Percentiles rank a stretch among this genome's conserved stretches.
These are phyloP conservation scores for Athene cunicularia DNA, from an alignment of 2,113 vertebrate genomes.

Conservation along the genomic window DNA sequence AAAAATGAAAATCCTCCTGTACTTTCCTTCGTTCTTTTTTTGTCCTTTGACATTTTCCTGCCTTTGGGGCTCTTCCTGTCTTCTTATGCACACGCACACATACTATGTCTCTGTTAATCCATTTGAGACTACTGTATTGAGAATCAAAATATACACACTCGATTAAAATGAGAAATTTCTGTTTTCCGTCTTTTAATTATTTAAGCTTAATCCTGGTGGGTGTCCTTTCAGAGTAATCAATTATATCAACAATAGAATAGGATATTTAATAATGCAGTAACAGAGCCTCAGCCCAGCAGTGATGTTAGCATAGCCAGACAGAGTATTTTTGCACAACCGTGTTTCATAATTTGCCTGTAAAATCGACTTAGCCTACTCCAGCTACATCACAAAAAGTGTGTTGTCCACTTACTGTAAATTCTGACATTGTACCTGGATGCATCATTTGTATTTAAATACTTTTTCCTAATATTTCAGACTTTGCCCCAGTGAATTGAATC, in stretches of 20 bases:
- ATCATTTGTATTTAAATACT: background rate
- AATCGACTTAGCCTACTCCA: background rate
- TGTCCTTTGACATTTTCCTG: background rate
- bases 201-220: background rate
- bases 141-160: background rate
- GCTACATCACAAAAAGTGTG: background rate
- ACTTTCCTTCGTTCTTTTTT: background rate
- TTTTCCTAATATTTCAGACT: slow-evolving; percentile 69
- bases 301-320: background rate
- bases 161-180: background rate
- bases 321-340: background rate
- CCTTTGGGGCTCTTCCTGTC: background rate
- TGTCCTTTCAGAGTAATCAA: slow-evolving; percentile 1
- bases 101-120: background rate
- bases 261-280: background rate
- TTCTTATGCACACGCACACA: accelerated
- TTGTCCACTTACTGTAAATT: background rate
- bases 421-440: background rate
- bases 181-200: background rate
- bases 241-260: slow-evolving; percentile 9
- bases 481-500: slow-evolving; percentile 76
- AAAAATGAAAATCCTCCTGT: background rate
- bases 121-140: background rate
- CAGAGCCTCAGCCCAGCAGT: background rate
- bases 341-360: background rate